Evolutionary conservation across 2,888 invertebrate genomes (phyloP), one percentile per base, ranked within the genome.

Genomic region (Ormyrus thymus): DNA sequence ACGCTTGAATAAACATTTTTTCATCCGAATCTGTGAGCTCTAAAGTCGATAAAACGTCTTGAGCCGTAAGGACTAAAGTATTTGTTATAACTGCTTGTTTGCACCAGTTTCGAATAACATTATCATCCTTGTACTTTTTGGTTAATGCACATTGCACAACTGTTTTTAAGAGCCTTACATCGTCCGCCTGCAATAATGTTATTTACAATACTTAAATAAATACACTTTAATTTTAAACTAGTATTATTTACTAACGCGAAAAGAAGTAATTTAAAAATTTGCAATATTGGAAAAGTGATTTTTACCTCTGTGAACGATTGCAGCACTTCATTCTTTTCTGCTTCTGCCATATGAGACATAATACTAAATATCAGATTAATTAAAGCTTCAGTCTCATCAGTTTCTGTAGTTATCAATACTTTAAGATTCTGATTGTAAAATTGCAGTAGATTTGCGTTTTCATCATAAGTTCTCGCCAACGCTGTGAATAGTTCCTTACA

Each of bases 361-460:
- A 94, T 85, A 77, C 92, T 90, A 87, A 95, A 95, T 65, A 93
- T 90, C 10, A 95, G 89, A 84, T 94, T 93, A 1, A 94, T 90
- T 2, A 94, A 89, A 51, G 91, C 86, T 81, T 92, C 92, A 56
- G 92, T 91, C 29, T 92, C 90, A 83, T 92, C 91, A 0, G 90
- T 87, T 68, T 92, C 91, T 0, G 90, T 90, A 0, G 89, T 83
- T 70, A 94, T 88, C 93, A 94, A 93, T 0, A 82, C 83, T 43
- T 88, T 86, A 73, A 92, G 83, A 79, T 88, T 88, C 1, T 86
- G 84, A 13, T 91, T 88, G 77, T 91, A 92, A 79, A 92, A 87
- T 7, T 84, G 82, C 1, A 86, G 82, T n/a, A 89, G 84, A 79
- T 84, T 83, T 0, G 85, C 85, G 5, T 84, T 83, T 6, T 89